Evolutionary conservation across 2,888 invertebrate species (phyloP).

Genomic region (Ennomos erosarius): DNA sequence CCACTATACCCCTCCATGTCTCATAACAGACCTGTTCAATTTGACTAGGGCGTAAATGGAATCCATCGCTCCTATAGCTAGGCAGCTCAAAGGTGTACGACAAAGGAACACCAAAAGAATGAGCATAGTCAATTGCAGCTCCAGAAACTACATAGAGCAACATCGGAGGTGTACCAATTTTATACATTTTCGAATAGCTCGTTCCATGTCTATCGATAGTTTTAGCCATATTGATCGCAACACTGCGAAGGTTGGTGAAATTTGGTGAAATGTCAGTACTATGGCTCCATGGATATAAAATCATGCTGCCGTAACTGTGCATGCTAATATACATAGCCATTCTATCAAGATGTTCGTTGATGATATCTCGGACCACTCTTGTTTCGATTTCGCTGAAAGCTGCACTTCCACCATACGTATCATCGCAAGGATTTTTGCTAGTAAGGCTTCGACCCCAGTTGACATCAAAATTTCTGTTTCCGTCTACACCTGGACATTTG

Average conservation of each 20-base stretch:
- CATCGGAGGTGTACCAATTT: conserved; percentile 80
- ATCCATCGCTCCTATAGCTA: conserved; percentile 81
- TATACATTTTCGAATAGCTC: conserved; percentile 70
- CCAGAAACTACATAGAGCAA: conserved; percentile 86
- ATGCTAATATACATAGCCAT: conserved; percentile 88
- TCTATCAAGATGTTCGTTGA: conserved; percentile 75
- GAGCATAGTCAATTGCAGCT: conserved; percentile 88
- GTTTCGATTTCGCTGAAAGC: conserved; percentile 89
- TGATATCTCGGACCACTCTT: conserved; percentile 82
- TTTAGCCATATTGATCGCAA: conserved; percentile 69
- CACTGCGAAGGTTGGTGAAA: conserved; percentile 69
- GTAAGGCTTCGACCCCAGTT: conserved; percentile 88
- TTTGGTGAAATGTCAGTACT: conserved; percentile 79
- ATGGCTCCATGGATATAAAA: conserved; percentile 89
- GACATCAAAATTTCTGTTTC: conserved; percentile 90
- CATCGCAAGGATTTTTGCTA: conserved; percentile 82
- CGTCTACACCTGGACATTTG: conserved; percentile 88
- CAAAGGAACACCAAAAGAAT: conserved; percentile 83
- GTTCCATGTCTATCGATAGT: conserved; percentile 64
- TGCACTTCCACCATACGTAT: conserved; percentile 85
- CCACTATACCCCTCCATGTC: conserved; percentile 85
- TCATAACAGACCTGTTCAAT: conserved; percentile 85
- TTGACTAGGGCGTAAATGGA: conserved; percentile 82
- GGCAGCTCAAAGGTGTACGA: conserved; percentile 88
- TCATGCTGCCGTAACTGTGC: conserved; percentile 90